Percentiles rank a stretch among this genome's conserved stretches.
phyloP scores from a whole-genome alignment of 2,797 vertebrate genomes.

The Diplodus puntazzo region DNA sequence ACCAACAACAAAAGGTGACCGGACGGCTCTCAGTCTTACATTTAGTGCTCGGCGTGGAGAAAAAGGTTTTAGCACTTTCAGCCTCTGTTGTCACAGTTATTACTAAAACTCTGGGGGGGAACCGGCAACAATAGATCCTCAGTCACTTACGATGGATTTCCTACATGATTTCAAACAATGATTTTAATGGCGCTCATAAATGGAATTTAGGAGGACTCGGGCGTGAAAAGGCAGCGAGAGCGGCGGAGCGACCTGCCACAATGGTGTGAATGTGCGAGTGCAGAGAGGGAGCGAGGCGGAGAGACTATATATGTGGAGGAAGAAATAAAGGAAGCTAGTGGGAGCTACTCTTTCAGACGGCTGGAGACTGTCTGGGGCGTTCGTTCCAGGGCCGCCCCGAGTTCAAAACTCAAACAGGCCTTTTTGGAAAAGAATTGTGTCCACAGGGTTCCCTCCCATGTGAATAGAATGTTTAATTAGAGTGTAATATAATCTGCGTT shows the following conservation, averaged over 20 bases:
- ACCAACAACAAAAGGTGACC: constrained; percentile 57
- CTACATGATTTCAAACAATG: constrained; percentile 83
- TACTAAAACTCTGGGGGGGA: constrained; percentile 55
- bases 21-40: constrained; percentile 47
- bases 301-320: constrained; percentile 63
- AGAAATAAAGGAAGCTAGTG: constrained; percentile 71
- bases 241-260: constrained; percentile 62
- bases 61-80: constrained; percentile 62
- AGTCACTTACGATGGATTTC: constrained; percentile 73
- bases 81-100: constrained; percentile 74
- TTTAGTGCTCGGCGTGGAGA: constrained; percentile 48
- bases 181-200: constrained; percentile 82
- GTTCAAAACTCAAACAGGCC: constrained; percentile 88
- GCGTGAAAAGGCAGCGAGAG: constrained; percentile 71
- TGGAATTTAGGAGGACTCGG: constrained; percentile 74
- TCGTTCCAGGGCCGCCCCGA: constrained; percentile 79
- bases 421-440: constrained; percentile 84
- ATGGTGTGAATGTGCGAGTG: constrained; percentile 68
- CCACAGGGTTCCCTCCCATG: constrained; percentile 82
- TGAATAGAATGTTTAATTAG: constrained; percentile 90
- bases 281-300: constrained; percentile 47
- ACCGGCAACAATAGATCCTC: constrained; percentile 61
- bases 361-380: constrained; percentile 84
- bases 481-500: constrained; percentile 90
- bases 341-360: constrained; percentile 79